These are phyloP conservation scores for Drosophila barbarae DNA, from an alignment of 2,888 invertebrate genomes.

Conservation along the genomic window DNA sequence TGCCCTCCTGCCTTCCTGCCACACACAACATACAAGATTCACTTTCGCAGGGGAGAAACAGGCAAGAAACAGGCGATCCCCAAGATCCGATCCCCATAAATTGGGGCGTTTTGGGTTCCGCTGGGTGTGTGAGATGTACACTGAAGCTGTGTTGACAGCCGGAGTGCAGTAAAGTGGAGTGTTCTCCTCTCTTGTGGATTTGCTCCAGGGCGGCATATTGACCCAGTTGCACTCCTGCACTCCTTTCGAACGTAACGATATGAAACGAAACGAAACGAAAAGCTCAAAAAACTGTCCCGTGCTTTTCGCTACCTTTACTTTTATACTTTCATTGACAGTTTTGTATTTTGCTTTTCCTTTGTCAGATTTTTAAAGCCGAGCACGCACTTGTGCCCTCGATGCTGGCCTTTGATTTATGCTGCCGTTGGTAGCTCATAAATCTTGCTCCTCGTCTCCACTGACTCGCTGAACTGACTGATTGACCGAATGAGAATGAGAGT, in stretches of 20 bases:
- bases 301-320: slow-evolving; percentile 36
- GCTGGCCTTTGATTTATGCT: slow-evolving; percentile 60
- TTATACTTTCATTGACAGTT: slow-evolving; percentile 70
- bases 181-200: slow-evolving; percentile 33
- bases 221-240: slow-evolving; percentile 57
- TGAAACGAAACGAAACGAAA: slow-evolving; percentile 19
- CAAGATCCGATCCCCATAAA: slow-evolving; percentile 21
- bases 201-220: slow-evolving; percentile 65
- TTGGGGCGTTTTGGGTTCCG: slow-evolving; percentile 60
- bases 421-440: slow-evolving; percentile 58
- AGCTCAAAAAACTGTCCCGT: slow-evolving; percentile 52
- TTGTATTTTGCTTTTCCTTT: slow-evolving; percentile 50
- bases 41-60: slow-evolving; percentile 55
- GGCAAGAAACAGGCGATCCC: slow-evolving; percentile 31
- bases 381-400: slow-evolving; percentile 73
- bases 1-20: slow-evolving; percentile 38
- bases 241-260: slow-evolving; percentile 45
- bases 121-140: slow-evolving; percentile 41
- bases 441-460: slow-evolving; percentile 42
- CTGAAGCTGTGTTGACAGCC: slow-evolving; percentile 57
- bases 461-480: slow-evolving; percentile 42
- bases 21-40: slow-evolving; percentile 53
- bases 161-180: slow-evolving; percentile 42
- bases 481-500: slow-evolving; percentile 35
- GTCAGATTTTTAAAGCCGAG: slow-evolving; percentile 43